Conservation (phyloP, 37 sponge, comb jelly and placozoan genomes). For the Tethya wilhelma region DNA sequence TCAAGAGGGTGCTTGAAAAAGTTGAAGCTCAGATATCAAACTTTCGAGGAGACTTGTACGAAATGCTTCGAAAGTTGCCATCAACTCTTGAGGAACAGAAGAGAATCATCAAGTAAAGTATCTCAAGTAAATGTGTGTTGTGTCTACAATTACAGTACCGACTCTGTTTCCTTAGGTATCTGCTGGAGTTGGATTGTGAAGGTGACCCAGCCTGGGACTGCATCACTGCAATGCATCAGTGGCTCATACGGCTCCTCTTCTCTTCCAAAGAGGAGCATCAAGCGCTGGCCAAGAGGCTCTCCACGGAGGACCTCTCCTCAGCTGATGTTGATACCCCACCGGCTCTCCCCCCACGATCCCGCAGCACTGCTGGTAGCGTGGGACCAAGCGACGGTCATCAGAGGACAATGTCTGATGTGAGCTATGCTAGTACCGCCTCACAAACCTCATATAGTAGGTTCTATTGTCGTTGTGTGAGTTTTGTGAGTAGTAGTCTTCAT, state of each 20-base stretch:
- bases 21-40: constrained; percentile 79
- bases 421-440: constrained; percentile 35
- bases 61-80: constrained; percentile 62
- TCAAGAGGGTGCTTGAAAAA: constrained; percentile 86
- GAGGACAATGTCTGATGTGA: constrained; percentile 57
- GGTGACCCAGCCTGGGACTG: constrained; percentile 96
- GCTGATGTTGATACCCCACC: not conserved
- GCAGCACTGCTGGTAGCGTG: not conserved
- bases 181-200: constrained; percentile 86
- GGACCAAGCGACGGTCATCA: constrained; percentile 8
- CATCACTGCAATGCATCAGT: constrained; percentile 72
- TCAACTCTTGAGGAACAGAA: constrained; percentile 85
- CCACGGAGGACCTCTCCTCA: constrained; percentile 20
- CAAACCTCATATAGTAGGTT: constrained; percentile 3
- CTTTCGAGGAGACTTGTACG: constrained; percentile 65
- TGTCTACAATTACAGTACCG: not conserved
- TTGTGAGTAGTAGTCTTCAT: no score
- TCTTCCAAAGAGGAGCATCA: constrained; percentile 67
- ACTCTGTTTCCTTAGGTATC: constrained; percentile 54
- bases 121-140: not conserved
- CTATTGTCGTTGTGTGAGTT: no score
- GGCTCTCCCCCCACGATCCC: constrained; percentile 10
- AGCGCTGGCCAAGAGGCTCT: constrained; percentile 9
- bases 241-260: constrained; percentile 67
- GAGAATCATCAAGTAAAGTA: constrained; percentile 83